Evolutionary conservation across 2,797 vertebrate genomes (phyloP).

Genomic region (Eospalax fontanierii): DNA sequence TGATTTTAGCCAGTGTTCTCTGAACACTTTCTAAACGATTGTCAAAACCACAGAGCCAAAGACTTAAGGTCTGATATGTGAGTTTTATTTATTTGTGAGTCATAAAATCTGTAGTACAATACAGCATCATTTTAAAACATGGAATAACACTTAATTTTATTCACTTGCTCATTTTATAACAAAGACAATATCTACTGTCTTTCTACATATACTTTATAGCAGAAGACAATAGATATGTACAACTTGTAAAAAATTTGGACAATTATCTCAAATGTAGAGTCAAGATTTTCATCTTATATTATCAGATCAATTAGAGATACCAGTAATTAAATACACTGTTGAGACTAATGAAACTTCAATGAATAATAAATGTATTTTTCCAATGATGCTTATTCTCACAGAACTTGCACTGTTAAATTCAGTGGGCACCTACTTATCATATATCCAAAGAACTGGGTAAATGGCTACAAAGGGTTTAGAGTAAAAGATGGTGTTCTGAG

Average conservation of each 20-base stretch:
- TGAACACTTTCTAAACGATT: too few species aligned
- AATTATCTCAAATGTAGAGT: not conserved
- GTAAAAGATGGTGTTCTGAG: not conserved
- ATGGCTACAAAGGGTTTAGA: not conserved
- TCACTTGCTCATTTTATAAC: not conserved
- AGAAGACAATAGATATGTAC: not conserved
- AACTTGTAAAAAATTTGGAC: not conserved
- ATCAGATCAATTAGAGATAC: not conserved
- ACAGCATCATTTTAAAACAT: slow-evolving; percentile 26
- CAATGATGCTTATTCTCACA: not conserved
- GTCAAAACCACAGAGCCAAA: not conserved
- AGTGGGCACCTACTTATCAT: not conserved
- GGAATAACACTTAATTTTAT: not conserved
- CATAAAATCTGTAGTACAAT: not conserved
- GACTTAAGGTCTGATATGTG: not conserved
- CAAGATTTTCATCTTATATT: not conserved
- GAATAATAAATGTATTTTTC: not conserved
- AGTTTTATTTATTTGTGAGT: not conserved
- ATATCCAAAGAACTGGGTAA: not conserved
- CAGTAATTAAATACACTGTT: not conserved
- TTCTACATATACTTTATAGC: not conserved
- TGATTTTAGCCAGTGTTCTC: too few species aligned
- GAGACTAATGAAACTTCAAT: not conserved
- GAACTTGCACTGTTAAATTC: not conserved
- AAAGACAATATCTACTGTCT: not conserved